These are phyloP conservation scores for Muricea muricata DNA, from an alignment of 92 coral and sea anemone genomes.

Conservation along the genomic window DNA sequence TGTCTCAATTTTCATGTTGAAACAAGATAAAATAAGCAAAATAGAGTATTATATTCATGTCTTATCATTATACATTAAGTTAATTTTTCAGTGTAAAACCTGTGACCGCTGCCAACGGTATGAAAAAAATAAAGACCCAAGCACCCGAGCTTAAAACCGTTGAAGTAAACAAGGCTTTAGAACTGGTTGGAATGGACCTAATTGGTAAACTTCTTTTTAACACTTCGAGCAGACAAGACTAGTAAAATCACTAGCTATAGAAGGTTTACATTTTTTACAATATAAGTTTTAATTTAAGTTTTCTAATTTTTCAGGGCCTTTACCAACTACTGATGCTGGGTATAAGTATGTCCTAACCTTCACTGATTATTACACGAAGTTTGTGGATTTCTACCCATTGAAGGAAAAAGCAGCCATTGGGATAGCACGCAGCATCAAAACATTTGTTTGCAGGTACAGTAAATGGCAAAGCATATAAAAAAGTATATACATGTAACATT, in stretches of 20 bases:
- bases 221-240: no score
- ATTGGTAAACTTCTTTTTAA: not conserved
- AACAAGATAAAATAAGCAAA: no score
- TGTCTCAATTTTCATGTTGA: not conserved
- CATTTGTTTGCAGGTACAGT: not conserved
- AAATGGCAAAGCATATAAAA: no score
- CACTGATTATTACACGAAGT: not conserved
- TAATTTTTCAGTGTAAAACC: not conserved
- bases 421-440: not conserved
- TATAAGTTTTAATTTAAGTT: not conserved
- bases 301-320: not conserved
- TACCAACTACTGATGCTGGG: conserved; percentile 13
- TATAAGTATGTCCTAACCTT: conserved; percentile 5
- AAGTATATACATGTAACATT: no score
- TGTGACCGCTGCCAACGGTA: conserved; percentile 21
- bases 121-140: not conserved
- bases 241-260: no score
- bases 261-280: no score
- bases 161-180: not conserved
- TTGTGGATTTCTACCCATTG: conserved; percentile 4
- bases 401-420: not conserved
- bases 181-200: conserved; percentile 5
- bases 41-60: no score
- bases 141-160: not conserved
- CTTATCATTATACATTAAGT: not conserved